Conservation (phyloP, 92 coral and sea anemone genomes). For the Pocillopora grandis region DNA sequence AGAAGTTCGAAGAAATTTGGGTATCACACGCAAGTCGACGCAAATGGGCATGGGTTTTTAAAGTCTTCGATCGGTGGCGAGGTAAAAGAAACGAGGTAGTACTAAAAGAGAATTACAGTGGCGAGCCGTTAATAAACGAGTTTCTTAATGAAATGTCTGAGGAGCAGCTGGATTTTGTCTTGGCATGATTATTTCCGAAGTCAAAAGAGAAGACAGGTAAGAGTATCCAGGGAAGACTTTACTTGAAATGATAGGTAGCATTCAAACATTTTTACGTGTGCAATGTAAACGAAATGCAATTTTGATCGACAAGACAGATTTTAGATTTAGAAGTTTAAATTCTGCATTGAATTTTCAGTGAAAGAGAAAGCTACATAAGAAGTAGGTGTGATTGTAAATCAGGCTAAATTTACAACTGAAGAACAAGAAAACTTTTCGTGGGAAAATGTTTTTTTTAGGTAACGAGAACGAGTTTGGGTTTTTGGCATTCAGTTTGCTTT, state of each 20-base stretch:
- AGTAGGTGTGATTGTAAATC: not conserved
- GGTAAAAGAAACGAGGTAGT: slow-evolving; percentile 7
- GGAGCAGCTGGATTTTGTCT: not conserved
- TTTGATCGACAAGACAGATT: not conserved
- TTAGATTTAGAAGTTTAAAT: not conserved
- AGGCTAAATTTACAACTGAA: slow-evolving; percentile 18
- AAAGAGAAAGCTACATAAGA: not conserved
- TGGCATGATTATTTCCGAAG: no score
- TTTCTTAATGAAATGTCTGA: slow-evolving; percentile 9
- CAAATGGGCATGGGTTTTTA: slow-evolving; percentile 32
- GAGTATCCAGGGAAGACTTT: not conserved
- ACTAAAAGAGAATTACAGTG: not conserved
- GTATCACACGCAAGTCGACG: slow-evolving; percentile 31
- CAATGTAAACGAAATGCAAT: not conserved
- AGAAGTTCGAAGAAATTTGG: slow-evolving; percentile 38
- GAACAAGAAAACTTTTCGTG: slow-evolving; percentile 19
- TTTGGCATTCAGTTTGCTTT: slow-evolving; percentile 2
- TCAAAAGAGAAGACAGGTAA: not conserved
- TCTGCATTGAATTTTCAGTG: not conserved
- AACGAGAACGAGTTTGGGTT: not conserved
- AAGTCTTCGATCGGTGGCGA: slow-evolving; percentile 28
- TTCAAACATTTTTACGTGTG: slow-evolving; percentile 53
- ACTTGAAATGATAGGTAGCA: slow-evolving; percentile 2
- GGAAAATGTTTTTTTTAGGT: not conserved
- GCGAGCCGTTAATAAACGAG: slow-evolving; percentile 22